Conservation (phyloP, 2,797 vertebrate species). For the Podarcis lilfordi region DNA sequence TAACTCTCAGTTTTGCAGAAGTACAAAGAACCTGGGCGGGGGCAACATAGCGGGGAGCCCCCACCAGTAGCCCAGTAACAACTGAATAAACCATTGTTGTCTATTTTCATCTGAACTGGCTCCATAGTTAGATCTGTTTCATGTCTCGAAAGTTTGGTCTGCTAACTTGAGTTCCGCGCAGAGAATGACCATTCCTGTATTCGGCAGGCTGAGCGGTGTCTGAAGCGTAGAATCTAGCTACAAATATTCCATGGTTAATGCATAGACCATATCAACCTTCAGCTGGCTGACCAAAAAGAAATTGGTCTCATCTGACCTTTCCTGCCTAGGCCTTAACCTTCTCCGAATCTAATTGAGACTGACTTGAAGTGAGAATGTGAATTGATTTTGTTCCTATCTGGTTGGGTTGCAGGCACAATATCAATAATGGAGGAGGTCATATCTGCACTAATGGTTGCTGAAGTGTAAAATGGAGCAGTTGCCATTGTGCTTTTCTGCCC, state of each 20-base stretch:
- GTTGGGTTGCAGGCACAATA: slow-evolving; percentile 36
- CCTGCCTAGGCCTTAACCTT: slow-evolving; percentile 12
- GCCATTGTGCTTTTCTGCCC: slow-evolving; percentile 49
- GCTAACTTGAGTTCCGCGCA: not conserved
- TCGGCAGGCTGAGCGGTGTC: not conserved
- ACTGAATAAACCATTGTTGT: not conserved
- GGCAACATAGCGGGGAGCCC: not conserved
- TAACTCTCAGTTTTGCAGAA: not conserved
- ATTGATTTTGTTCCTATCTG: slow-evolving; percentile 45
- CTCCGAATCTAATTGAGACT: slow-evolving; percentile 33
- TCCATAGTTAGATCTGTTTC: not conserved
- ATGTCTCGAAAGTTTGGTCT: not conserved
- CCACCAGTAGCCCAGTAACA: no score
- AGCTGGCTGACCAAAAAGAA: slow-evolving; percentile 33
- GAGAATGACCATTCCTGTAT: not conserved
- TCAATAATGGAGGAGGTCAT: slow-evolving; percentile 51
- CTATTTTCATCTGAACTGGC: not conserved
- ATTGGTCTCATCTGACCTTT: not conserved
- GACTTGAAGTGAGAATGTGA: slow-evolving; percentile 13
- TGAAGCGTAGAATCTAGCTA: slow-evolving; percentile 21
- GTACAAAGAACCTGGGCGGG: no score
- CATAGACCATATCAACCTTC: slow-evolving; percentile 13
- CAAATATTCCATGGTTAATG: slow-evolving; percentile 16
- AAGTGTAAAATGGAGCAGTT: slow-evolving; percentile 49
- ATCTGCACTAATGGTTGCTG: slow-evolving; percentile 61